Evolutionary conservation across 2,888 invertebrate species (phyloP).

Genomic region (Calameuta idolon): DNA sequence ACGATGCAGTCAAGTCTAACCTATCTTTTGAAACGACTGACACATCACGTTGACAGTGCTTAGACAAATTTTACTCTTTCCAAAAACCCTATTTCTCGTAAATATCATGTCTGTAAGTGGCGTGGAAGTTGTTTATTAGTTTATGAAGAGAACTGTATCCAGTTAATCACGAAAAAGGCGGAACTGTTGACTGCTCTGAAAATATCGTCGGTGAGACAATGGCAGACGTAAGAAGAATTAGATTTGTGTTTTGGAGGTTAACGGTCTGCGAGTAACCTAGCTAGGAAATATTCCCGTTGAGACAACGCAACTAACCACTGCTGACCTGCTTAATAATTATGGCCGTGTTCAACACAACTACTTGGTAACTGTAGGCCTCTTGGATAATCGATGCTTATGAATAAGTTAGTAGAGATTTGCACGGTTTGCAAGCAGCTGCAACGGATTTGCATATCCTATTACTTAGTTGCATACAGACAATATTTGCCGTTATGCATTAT

Average conservation of each 20-base stretch:
- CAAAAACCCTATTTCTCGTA: not conserved
- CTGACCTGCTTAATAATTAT: slow-evolving; percentile 1
- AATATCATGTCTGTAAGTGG: not conserved
- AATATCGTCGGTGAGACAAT: not conserved
- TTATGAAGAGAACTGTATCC: not conserved
- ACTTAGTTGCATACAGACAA: not conserved
- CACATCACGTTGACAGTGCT: not conserved
- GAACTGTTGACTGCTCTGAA: not conserved
- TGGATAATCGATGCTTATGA: slow-evolving; percentile 26
- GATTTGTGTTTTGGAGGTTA: slow-evolving; percentile 43
- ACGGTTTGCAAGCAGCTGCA: slow-evolving; percentile 19
- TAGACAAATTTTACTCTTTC: not conserved
- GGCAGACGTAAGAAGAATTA: slow-evolving; percentile 5
- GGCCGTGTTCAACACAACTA: not conserved
- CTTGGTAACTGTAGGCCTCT: slow-evolving; percentile 4
- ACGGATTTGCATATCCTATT: slow-evolving; percentile 18
- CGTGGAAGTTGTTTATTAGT: not conserved
- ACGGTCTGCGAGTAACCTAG: slow-evolving; percentile 42
- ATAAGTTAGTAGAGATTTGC: slow-evolving; percentile 30
- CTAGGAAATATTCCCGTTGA: slow-evolving; percentile 51
- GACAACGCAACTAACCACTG: slow-evolving; percentile 27
- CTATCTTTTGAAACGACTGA: not conserved
- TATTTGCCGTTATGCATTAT: not conserved
- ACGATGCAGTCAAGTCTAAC: not conserved
- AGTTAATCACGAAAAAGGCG: not conserved